Evolutionary conservation across 1,140 invertebrate genomes (phyloP), one percentile per base, ranked within the genome.

Genomic region (Marisa cornuarietis): DNA sequence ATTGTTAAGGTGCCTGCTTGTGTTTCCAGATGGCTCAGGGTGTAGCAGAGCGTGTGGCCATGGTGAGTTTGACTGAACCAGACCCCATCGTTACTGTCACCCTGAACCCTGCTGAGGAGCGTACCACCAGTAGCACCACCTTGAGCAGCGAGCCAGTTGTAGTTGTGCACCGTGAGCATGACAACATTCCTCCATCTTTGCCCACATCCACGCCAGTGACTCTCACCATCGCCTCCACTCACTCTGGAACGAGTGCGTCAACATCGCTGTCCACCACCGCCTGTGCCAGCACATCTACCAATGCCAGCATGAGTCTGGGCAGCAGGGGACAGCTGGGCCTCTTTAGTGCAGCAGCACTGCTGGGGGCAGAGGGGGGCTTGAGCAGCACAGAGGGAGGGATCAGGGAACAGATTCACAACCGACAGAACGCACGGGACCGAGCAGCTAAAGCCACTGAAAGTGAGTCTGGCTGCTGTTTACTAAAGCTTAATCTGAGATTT

Each of bases 11-110:
- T 13, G 22, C 66, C 11, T 68, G 2, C 31, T 42, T 81, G 69
- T 66, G 62, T 81, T 79, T 82, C 90, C 95, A 98, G 93, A 95
- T 96, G 80, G 96, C 96, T 16, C 95, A 97, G 90, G 95, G 96
- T 66, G 95, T 98, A 85, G 95, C 96, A 10, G 96, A 98, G 85
- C 95, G 93, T 88, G 94, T 97, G 80, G 91, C 97, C 71, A 95
- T 95, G 63, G 94, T 96, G 78, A 95, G 96, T 20, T 94, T 95
- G 73, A 85, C 84, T 51, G 87, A 89, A 94, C 72, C 86, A 42
- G 86, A 88, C 94, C 65, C 87, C 31, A 81, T 86, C 69, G 87
- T 89, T 26, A 83, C 85, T 76, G 87, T 85, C 49, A 88, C 85
- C 74, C 87, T 90, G 51, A 86, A 88, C 65, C 83, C 84, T 63